A percentile compares a stretch with the other conserved stretches of the same genome.
These are phyloP conservation scores for Saccopteryx bilineata DNA, from an alignment of 2,113 vertebrate genomes.

Conservation along the genomic window DNA sequence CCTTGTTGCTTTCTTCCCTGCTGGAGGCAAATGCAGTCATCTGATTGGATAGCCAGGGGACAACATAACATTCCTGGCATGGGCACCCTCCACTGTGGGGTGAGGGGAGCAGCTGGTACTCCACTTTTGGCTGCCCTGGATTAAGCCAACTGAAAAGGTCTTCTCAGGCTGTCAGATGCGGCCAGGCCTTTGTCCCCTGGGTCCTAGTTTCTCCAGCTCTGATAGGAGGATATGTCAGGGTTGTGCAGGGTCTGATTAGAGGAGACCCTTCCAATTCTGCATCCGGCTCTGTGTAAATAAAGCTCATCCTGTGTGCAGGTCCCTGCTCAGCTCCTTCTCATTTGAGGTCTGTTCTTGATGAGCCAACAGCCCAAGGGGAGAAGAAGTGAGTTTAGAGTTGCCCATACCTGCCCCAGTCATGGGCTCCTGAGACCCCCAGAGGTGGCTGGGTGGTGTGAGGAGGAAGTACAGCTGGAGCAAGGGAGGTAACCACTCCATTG, in stretches of 20 bases:
- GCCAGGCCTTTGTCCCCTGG: neutral
- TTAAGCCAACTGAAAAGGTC: neutral
- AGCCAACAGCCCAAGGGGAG: neutral
- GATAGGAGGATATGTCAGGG: neutral
- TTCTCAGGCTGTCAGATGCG: neutral
- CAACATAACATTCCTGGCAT: rapidly evolving
- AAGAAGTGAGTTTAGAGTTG: neutral
- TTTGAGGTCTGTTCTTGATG: neutral
- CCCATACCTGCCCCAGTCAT: neutral
- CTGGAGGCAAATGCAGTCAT: neutral
- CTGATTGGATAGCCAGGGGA: neutral
- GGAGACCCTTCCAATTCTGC: neutral
- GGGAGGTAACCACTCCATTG: neutral
- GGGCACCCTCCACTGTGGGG: neutral
- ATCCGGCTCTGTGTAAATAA: neutral
- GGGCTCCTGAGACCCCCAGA: neutral
- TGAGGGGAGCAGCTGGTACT: neutral
- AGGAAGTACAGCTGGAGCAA: neutral
- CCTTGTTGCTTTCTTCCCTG: neutral
- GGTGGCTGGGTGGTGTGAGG: neutral
- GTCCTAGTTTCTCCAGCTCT: neutral
- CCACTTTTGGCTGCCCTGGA: neutral
- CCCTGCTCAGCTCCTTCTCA: neutral
- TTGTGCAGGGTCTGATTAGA: neutral
- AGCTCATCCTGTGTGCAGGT: neutral